Evolutionary conservation across 2,797 vertebrate species (phyloP).

Genomic region (Sebastes hubbsi): DNA sequence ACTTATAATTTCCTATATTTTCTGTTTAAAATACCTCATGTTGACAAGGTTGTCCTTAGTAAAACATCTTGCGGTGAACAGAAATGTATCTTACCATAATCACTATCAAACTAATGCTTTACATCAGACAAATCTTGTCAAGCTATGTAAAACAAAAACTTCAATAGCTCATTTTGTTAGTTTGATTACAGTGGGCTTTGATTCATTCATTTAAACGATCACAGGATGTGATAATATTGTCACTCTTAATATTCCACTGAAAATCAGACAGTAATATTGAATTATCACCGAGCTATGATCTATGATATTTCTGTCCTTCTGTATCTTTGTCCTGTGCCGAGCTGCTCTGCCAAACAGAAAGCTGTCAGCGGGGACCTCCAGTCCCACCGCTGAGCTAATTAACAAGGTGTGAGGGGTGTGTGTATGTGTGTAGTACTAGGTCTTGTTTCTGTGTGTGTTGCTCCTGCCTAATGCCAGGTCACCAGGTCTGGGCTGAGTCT

Average conservation of each 20-base stretch:
- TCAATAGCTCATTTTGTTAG: neutral
- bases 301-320: neutral
- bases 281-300: neutral
- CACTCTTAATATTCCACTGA: neutral
- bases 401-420: slow-evolving; percentile 56
- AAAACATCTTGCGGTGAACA: neutral
- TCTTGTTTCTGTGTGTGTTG: slow-evolving; percentile 5
- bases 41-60: neutral
- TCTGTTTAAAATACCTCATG: neutral
- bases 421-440: neutral
- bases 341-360: slow-evolving; percentile 42
- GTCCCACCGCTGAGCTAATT: slow-evolving; percentile 70
- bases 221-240: neutral
- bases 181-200: neutral
- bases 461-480: slow-evolving; percentile 41
- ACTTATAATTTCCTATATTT: neutral
- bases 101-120: neutral
- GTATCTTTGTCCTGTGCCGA: neutral
- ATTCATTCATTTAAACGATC: neutral
- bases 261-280: neutral
- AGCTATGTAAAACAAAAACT: neutral
- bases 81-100: neutral
- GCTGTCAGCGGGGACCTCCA: slow-evolving; percentile 33
- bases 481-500: slow-evolving; percentile 32
- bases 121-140: neutral